Percentiles rank a stretch among this genome's conserved stretches.
Evolutionary conservation across 2,113 vertebrate genomes (phyloP).

Genomic region (Cisticola juncidis): DNA sequence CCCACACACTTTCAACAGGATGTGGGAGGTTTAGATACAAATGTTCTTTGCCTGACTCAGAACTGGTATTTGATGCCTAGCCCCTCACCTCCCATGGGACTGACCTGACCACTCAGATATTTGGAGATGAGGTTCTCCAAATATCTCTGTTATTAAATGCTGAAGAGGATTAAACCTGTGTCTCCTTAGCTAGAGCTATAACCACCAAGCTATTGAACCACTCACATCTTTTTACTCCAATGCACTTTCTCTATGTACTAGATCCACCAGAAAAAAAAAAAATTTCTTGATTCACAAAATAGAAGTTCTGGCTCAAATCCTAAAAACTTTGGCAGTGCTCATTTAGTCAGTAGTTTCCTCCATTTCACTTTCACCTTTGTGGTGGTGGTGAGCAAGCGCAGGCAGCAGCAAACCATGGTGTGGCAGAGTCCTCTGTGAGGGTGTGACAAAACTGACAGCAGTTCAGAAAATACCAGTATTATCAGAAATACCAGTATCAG

Average conservation of each 20-base stretch:
- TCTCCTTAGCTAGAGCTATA: background rate
- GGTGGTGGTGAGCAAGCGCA: background rate
- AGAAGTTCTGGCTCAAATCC: background rate
- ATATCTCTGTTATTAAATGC: background rate
- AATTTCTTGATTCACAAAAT: background rate
- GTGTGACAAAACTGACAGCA: background rate
- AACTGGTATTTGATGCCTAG: background rate
- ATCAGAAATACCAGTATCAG: background rate
- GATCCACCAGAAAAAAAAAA: background rate
- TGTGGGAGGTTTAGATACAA: background rate
- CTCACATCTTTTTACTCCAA: background rate
- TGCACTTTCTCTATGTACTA: background rate
- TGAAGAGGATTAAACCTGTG: background rate
- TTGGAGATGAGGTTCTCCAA: conserved; percentile 5
- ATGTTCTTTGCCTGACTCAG: conserved; percentile 11
- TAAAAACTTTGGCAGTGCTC: background rate
- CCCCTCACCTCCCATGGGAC: background rate
- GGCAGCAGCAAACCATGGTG: background rate
- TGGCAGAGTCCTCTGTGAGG: background rate
- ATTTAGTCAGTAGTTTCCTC: background rate
- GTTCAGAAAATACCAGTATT: background rate
- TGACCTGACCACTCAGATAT: background rate
- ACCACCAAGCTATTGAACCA: background rate
- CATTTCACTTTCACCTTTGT: background rate
- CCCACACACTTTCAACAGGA: background rate